A percentile compares a stretch with the other conserved stretches of the same genome.
Conservation (phyloP, 2,797 vertebrate species). For the Sebastes kiyomatsui region DNA sequence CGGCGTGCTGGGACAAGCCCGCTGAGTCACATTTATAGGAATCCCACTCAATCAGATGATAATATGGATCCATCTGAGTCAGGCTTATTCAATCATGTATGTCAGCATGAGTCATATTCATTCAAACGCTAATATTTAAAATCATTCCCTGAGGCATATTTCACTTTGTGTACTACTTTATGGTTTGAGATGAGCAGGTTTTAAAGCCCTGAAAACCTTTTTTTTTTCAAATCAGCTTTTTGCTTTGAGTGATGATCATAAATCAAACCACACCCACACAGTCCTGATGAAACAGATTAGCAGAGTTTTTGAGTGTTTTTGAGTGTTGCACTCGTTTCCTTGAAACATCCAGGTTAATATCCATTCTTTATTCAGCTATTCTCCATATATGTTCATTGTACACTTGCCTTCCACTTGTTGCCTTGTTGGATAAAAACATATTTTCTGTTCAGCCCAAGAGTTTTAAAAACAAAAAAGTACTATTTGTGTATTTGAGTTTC, state of each 20-base stretch:
- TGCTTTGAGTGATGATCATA: not conserved
- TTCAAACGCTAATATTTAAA: not conserved
- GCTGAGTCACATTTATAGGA: constrained; percentile 44
- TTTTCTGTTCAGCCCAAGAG: not conserved
- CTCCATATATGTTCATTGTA: not conserved
- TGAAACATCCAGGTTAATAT: not conserved
- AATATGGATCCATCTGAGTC: constrained; percentile 19
- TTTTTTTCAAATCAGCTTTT: not conserved
- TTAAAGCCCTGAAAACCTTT: not conserved
- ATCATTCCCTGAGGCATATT: not conserved
- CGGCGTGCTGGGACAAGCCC: constrained; percentile 47
- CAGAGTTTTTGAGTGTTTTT: not conserved
- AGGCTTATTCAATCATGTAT: not conserved
- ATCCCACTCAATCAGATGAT: constrained; percentile 6
- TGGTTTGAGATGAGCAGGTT: not conserved
- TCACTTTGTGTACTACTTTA: not conserved
- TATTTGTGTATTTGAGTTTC: not conserved
- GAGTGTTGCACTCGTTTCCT: not conserved
- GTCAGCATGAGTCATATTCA: constrained; percentile 8
- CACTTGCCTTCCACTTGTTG: not conserved
- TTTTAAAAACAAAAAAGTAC: not conserved
- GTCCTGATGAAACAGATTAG: not conserved
- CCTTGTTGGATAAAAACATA: not conserved
- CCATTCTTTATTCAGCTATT: not conserved
- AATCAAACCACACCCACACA: not conserved